Base-by-base conservation (phyloP, 2,888 invertebrate genomes). In the Choreutis nemorana region DNA sequence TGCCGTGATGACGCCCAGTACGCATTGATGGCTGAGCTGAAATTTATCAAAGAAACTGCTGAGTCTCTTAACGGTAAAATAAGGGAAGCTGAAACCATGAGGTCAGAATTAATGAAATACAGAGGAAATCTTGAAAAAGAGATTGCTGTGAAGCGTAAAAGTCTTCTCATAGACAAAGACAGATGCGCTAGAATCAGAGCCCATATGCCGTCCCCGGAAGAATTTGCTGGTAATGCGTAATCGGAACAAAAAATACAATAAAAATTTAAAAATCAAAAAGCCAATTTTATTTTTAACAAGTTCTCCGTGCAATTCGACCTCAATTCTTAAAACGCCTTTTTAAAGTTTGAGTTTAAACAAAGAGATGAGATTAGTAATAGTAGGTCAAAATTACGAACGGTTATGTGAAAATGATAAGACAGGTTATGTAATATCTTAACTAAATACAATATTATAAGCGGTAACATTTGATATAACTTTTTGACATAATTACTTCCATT, bases 1-100 rank as follows among this genome's bases (percentile, higher is more conserved):
- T 94, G 93, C 50, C 81, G 91, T 29, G 95, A 95, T 62, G 81
- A 82, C 12, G 85, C 90, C 1, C 94, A 94, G 56, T 87, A 85
- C 50, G 87, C 83, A 4, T 62, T 90, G 25, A 81, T 90, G 36
- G 85, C 84, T 25, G 91, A 91, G 67, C 86, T 87, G 0, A 86
- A 86, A 51, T 87, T 44, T 63, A 81, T 45, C 72, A 81, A 72
- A 24, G 82, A 77, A 36, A 56, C 60, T 0, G 38, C 40, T 0
- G 61, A 56, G 0, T 81, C 83, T 0, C 66, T 90, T 44, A 63
- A 71, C 10, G 77, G 79, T 4, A 85, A 87, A 48, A 50, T 89
- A 28, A 79, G 83, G 25, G 81, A 85, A 32, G 87, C 90, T 0
- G 86, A 89, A 42, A 62, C 63, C 0, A 52, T 68, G 2, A 57